Evolutionary conservation across 2,797 vertebrate species (phyloP).

Genomic region (Lemur catta): DNA sequence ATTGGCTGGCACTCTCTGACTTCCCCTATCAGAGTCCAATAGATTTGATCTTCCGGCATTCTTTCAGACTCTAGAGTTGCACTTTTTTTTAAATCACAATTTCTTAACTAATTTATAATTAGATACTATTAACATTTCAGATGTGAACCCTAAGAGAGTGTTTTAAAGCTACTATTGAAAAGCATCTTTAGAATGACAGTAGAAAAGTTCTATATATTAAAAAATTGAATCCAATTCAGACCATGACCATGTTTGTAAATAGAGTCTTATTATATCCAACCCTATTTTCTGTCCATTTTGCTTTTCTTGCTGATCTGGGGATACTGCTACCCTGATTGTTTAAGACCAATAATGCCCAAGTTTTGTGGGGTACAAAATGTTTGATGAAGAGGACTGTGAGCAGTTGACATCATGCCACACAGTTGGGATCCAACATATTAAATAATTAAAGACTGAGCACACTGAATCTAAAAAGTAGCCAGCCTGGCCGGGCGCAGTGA

Average conservation of each 20-base stretch:
- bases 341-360: neutral
- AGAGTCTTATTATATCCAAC: neutral
- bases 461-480: neutral
- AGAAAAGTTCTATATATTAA: neutral
- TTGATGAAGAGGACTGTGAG: neutral
- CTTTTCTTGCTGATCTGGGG: neutral
- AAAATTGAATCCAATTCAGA: conserved; percentile 1
- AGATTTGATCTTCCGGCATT: conserved; percentile 15
- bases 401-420: neutral
- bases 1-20: neutral
- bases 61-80: neutral
- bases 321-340: neutral
- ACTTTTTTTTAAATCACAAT: neutral
- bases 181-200: neutral
- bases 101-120: conserved; percentile 28
- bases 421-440: neutral
- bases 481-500: neutral
- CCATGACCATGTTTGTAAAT: neutral
- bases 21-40: neutral
- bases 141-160: neutral
- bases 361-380: neutral
- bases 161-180: conserved; percentile 36
- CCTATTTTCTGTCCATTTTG: neutral
- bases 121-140: neutral
- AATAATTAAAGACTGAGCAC: neutral